Conservation (phyloP, 35 echinoderm and acorn worm species). For the Lytechinus variegatus region DNA sequence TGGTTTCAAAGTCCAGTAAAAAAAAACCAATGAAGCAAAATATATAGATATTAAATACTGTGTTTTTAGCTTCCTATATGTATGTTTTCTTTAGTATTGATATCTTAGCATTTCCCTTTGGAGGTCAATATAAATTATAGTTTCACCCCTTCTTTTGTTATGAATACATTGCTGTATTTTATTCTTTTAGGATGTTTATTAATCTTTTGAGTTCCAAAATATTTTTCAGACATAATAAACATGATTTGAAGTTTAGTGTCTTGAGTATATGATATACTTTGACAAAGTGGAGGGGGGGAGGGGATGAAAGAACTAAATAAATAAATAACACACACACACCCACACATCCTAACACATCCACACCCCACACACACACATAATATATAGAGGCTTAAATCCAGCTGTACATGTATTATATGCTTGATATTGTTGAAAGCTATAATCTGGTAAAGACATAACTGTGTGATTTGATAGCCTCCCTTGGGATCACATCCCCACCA, state of each 20-base stretch:
- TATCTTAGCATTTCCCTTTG: background rate
- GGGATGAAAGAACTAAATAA: no score
- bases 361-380: background rate
- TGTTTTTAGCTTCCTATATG: no score
- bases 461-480: background rate
- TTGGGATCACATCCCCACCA: background rate
- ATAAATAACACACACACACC: no score
- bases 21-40: no score
- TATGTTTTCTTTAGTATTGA: no score
- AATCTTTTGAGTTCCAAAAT: background rate
- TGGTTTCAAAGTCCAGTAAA: no score
- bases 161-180: no score
- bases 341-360: no score
- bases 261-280: background rate
- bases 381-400: background rate
- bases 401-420: background rate
- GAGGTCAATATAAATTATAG: background rate
- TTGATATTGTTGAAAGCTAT: background rate
- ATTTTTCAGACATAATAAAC: background rate
- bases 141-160: no score
- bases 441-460: slow-evolving; percentile 3
- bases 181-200: background rate
- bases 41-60: no score
- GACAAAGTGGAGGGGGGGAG: background rate
- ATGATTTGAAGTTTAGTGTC: background rate